These are phyloP conservation scores for Esox masquinongy DNA, from an alignment of 2,797 vertebrate genomes.

Conservation along the genomic window DNA sequence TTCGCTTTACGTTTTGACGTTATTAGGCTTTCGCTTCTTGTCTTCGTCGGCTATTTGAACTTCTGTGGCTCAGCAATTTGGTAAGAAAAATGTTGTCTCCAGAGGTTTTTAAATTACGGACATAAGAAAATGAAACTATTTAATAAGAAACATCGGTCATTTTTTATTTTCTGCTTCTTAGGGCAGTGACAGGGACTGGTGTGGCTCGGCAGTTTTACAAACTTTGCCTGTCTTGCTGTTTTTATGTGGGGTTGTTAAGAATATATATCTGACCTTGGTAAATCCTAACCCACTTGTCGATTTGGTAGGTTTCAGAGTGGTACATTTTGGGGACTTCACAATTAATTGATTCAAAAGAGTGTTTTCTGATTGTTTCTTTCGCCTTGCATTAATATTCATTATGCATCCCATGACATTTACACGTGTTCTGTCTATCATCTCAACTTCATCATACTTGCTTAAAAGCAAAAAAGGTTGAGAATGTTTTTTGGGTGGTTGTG, in stretches of 20 bases:
- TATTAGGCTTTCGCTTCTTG: neutral
- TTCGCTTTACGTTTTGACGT: neutral
- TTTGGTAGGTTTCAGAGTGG: too few relatives aligned
- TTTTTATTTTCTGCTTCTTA: neutral
- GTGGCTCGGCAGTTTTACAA: too few relatives aligned
- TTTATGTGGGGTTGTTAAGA: neutral
- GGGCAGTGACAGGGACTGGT: neutral
- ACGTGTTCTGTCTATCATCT: too few relatives aligned
- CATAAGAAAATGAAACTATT: neutral
- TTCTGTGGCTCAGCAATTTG: neutral
- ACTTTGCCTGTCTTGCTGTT: neutral
- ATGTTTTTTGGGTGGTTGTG: neutral
- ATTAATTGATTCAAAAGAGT: neutral
- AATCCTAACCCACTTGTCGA: too few relatives aligned
- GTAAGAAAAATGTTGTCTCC: neutral
- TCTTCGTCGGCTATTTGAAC: neutral
- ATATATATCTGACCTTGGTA: too few relatives aligned
- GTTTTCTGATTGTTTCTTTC: neutral
- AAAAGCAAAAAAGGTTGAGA: neutral
- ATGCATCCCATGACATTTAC: neutral
- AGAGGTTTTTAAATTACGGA: neutral
- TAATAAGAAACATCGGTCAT: neutral
- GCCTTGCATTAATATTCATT: neutral
- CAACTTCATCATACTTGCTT: neutral
- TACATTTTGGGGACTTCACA: neutral